Percentiles rank a stretch among this genome's conserved stretches.
Evolutionary conservation across 2,113 vertebrate species (phyloP).

Genomic region (Neofelis nebulosa): DNA sequence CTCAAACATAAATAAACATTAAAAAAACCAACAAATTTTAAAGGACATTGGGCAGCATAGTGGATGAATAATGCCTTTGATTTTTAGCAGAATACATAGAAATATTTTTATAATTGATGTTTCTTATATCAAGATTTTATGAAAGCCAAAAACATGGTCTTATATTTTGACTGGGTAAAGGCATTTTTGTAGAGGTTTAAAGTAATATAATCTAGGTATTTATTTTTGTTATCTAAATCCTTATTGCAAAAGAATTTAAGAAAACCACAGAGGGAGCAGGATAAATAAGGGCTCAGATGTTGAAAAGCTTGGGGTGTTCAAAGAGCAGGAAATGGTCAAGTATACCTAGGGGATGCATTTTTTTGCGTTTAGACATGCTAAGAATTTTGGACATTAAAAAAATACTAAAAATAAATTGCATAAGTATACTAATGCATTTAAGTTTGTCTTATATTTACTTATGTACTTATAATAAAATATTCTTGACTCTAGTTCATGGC

Average conservation of each 20-base stretch:
- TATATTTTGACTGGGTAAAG: background rate
- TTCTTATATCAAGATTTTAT: slow-evolving; percentile 27
- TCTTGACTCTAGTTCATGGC: background rate
- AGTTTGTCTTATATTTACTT: slow-evolving; percentile 25
- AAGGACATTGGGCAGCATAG: background rate
- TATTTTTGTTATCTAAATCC: slow-evolving; percentile 48
- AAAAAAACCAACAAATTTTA: background rate
- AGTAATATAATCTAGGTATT: background rate
- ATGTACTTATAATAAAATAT: slow-evolving; percentile 28
- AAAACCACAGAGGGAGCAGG: slow-evolving; percentile 9
- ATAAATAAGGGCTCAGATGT: slow-evolving; percentile 35
- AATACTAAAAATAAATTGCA: background rate
- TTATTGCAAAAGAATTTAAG: slow-evolving; percentile 34
- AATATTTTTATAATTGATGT: background rate
- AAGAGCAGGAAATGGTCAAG: slow-evolving; percentile 38
- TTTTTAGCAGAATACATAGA: slow-evolving; percentile 6
- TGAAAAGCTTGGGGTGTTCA: background rate
- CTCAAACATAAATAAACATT: too few species aligned
- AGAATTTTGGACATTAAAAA: slow-evolving; percentile 57
- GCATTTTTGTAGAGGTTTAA: slow-evolving; percentile 32
- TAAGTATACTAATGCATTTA: background rate
- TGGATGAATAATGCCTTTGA: background rate
- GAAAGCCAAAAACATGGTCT: background rate
- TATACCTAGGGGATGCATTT: background rate
- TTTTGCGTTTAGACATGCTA: slow-evolving; percentile 38